Evolutionary conservation across 1,140 invertebrate genomes (phyloP), one percentile per base, ranked within the genome.

Genomic region (Cephus cinctus): DNA sequence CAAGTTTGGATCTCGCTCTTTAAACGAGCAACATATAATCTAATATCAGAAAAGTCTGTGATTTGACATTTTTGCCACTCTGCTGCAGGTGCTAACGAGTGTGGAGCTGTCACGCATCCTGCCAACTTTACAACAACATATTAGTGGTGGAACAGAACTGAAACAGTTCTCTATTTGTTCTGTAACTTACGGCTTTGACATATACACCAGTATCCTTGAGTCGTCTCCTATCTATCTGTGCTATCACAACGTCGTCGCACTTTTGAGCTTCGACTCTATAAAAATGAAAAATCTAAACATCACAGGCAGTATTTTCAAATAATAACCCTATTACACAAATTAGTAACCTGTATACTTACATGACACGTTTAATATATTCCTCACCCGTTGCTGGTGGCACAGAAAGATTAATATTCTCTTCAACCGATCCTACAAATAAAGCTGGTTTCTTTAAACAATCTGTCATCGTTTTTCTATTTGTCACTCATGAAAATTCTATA

Each of bases 361-460:
- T 67, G 11, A 82, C 81, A 55, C 80, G 65, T 63, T 79, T 74
- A 3, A 83, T 70, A 43, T 83, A 83, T 50, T 83, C 80, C 54
- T 79, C 77, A 4, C 80, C 81, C 3, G 77, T 75, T 3, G 70
- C 59, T n/a, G 81, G 79, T 23, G 78, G 78, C 15, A 72, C 43
- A 36, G 69, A 68, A 0, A 79, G 47, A 58, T 82, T 73, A 49
- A 81, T 67, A 31, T 80, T 61, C n/a, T 75, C 69, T 25, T 76
- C 68, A 3, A 76, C 52, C 15, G 73, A 56, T 19, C 70, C 75
- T 2, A 70, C 65, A 19, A 51, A 47, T 8, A 79, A 63, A 3
- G 52, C 75, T n/a, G 56, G 65, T 35, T 69, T 63, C 43, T 54
- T 61, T 11, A 73, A 50, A 39, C 21, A 61, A 27, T 73, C 65